Evolutionary conservation across 2,113 vertebrate species (phyloP), one percentile per base, ranked within the genome.

Genomic region (Cavia aperea): DNA sequence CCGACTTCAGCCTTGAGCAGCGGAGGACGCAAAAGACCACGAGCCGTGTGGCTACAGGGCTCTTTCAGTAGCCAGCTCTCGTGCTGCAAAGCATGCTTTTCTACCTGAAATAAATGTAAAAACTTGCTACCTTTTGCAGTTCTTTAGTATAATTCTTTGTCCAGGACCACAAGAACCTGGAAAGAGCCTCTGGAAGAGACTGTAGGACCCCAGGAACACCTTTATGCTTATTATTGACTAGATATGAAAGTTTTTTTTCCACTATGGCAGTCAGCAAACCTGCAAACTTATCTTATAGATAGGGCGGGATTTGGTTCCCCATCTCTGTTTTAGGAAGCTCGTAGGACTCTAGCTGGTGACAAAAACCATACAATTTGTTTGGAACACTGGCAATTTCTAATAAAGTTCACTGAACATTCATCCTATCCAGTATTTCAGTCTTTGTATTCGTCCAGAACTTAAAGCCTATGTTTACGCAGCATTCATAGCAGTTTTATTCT

Each of bases 1-100:
- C 24, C 24, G 39, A 46, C 4, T 11, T 75, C 39, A 43, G 72
- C 19, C 72, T 46, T 58, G 11, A 49, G 12, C 5, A 49, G 12
- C 2, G 24, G 39, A 26, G 43, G 4, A 46, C 7, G 3, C 6
- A 49, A 19, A 68, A n/a, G 66, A 24, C 1, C 1, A 3, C 26
- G 26, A 23, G 10, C n/a, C 39, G 18, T 14, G 72, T 43, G 72
- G 39, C 39, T 12, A 73, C 4, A 19, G 66, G 7, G 16, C 33
- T n/a, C 36, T 70, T 18, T 23, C 72, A 26, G 23, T 46, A 21
- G 72, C 26, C 39, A 6, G 72, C 23, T 73, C 13, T 49, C 43
- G 15, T 24, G 46, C 39, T 24, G 72, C 21, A 73, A 9, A 43
- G n/a, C 21, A 11, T 43, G 4, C 19, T 26, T 73, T 46, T 43